A percentile compares a stretch with the other conserved stretches of the same genome.
phyloP scores from a whole-genome alignment of 2,113 vertebrate genomes.

The Axis porcinus region DNA sequence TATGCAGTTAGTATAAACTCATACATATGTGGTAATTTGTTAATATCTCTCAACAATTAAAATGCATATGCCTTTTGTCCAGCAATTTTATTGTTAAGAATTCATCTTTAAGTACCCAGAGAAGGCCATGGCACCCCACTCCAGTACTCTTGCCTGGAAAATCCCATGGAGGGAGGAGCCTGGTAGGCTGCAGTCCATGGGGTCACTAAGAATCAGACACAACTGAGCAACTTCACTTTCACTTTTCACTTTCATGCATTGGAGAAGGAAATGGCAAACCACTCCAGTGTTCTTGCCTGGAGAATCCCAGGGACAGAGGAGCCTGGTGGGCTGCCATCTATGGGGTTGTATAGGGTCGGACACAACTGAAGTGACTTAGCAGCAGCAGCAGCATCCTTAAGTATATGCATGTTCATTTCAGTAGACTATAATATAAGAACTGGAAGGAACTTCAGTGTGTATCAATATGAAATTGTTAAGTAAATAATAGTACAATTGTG shows the following conservation, averaged over 20 bases:
- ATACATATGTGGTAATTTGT: not conserved
- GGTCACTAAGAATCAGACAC: accelerated
- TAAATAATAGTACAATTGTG: not conserved
- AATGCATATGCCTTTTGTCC: not conserved
- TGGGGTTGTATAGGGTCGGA: accelerated
- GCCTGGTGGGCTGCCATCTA: not conserved
- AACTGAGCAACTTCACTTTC: not conserved
- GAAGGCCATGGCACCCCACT: not conserved
- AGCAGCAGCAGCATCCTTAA: not conserved
- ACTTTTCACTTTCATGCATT: not conserved
- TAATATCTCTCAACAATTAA: not conserved
- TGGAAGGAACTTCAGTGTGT: not conserved
- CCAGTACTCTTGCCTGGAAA: not conserved
- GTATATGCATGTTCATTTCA: not conserved
- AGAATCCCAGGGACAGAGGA: not conserved
- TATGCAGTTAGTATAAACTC: not conserved
- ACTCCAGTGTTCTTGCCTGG: not conserved
- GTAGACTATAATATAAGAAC: not conserved
- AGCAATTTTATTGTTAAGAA: not conserved
- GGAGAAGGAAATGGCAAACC: not conserved
- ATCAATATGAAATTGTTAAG: not conserved
- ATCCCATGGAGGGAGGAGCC: not conserved
- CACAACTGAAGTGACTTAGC: not conserved
- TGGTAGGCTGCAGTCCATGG: not conserved
- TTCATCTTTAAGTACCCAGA: not conserved